Base-by-base conservation (phyloP, 1,140 invertebrate genomes). In the Procambarus clarkii region DNA sequence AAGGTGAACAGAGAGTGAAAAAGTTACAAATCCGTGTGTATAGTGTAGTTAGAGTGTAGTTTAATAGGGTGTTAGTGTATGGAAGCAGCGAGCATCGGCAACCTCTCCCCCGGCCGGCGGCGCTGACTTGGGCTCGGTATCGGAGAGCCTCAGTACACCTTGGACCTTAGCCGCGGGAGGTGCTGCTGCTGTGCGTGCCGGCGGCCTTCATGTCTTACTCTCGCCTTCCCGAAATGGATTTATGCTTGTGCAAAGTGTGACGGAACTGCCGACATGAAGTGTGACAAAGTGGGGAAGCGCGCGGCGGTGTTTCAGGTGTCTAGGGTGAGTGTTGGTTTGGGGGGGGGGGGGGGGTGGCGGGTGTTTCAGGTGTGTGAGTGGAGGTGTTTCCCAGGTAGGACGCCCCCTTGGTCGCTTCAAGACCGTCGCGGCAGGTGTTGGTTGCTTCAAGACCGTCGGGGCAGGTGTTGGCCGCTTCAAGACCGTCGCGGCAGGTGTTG, bases 281-380 rank as follows among this genome's bases (percentile, higher is more conserved):
- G n/a, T 46, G 88, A 90, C 64, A 90, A 90, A 84, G 88, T 84
- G 13, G 82, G 81, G n/a, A 90, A 90, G 45, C 69, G 88, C 9
- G 83, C 88, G 34, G 88, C 88, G 45, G 88, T 90, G 50, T 90
- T 90, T 18, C 88, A 90, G 48, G 88, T 90, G 88, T 90, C 88
- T 11, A 58, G 88, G 82, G 88, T 90, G 88, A 90, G 88, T 90
- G 88, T 90, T 90, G 84, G 24, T 34, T 44, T 5, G n/a, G 24
- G 44, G 3, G 45, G 77, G 50, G 15, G 77, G 44, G 77, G 9
- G n/a, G 7, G 77, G 77, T 79, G 45, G 45, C 9, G 77, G 77
- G 77, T 34, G 34, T 34, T 34, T 34, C 34, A 34, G 34, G 34
- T 34, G 34, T 34, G 34, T 34, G 34, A 34, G 34, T 34, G 34